phyloP scores from a whole-genome alignment of 1,140 invertebrate species.

The Homalodisca vitripennis region DNA sequence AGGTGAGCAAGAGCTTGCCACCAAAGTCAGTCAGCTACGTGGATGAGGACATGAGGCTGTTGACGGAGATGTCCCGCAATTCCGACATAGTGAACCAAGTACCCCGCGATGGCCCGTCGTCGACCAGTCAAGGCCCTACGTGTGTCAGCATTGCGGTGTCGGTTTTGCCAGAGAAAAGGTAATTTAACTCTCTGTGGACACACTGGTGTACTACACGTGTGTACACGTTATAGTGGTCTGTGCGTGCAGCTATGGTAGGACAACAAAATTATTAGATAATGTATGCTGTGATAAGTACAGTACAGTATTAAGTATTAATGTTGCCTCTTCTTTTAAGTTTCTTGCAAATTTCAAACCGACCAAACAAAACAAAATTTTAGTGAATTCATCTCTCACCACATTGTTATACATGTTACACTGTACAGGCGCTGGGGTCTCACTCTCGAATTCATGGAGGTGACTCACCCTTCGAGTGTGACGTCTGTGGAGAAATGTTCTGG shows the following conservation, averaged over 20 bases:
- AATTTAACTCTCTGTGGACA: too few relatives aligned
- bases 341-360: too few relatives aligned
- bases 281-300: too few relatives aligned
- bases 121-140: constrained; percentile 73
- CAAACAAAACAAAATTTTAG: too few relatives aligned
- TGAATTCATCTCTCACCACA: background rate
- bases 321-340: too few relatives aligned
- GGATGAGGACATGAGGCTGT: constrained; percentile 50
- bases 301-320: too few relatives aligned
- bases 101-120: constrained; percentile 58
- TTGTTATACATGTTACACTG: background rate
- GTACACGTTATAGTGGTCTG: too few relatives aligned
- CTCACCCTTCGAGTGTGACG: constrained; percentile 70
- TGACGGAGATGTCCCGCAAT: constrained; percentile 23
- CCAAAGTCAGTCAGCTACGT: constrained; percentile 43
- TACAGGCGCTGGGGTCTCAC: constrained; percentile 66
- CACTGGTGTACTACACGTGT: too few relatives aligned
- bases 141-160: constrained; percentile 75
- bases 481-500: constrained; percentile 78
- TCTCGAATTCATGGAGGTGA: constrained; percentile 58
- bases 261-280: too few relatives aligned
- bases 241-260: too few relatives aligned
- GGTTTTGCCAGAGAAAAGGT: constrained; percentile 74
- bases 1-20: constrained; percentile 12
- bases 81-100: constrained; percentile 20